phyloP scores from a whole-genome alignment of 2,113 vertebrate genomes.

The Hippolais icterina region DNA sequence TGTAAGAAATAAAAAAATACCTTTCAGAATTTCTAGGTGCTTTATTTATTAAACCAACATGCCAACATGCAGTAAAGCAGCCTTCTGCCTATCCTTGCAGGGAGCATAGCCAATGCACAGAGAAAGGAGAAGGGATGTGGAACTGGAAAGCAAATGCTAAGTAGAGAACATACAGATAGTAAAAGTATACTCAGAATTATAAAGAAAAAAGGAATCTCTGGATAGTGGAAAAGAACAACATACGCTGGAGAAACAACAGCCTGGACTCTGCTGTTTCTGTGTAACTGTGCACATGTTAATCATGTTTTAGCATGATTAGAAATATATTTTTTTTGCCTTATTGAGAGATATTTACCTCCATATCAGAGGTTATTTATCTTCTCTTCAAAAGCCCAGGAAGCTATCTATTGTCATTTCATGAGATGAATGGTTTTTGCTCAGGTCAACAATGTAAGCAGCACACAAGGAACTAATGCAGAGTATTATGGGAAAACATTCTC shows the following conservation, averaged over 20 bases:
- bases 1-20: not conserved
- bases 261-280: not conserved
- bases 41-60: not conserved
- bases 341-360: not conserved
- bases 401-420: not conserved
- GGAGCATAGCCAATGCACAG: not conserved
- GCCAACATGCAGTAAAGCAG: not conserved
- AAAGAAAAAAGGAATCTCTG: not conserved
- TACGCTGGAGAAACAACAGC: not conserved
- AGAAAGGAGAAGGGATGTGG: not conserved
- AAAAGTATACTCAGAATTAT: not conserved
- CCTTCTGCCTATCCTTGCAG: not conserved
- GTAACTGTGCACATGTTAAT: not conserved
- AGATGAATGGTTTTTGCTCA: not conserved
- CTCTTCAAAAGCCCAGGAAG: not conserved
- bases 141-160: not conserved
- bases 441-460: not conserved
- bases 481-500: not conserved
- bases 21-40: not conserved
- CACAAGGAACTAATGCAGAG: not conserved
- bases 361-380: not conserved
- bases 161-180: not conserved
- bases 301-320: not conserved
- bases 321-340: not conserved
- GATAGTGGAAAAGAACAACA: not conserved